Percentiles rank a stretch among this genome's conserved stretches.
Conservation (phyloP, 2,797 vertebrate species). For the Otus scops region DNA sequence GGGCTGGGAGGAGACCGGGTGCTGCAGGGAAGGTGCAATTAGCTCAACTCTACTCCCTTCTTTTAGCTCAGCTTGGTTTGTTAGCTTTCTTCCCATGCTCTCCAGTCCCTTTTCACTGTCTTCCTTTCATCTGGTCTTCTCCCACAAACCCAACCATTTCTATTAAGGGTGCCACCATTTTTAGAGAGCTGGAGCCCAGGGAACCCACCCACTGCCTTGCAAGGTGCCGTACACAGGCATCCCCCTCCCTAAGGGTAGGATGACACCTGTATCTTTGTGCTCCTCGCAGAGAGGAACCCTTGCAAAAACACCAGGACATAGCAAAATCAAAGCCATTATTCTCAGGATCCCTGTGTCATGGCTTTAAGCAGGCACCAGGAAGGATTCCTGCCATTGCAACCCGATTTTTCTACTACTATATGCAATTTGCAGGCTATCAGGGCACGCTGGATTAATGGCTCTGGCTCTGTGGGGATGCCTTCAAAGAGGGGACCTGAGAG, state of each 20-base stretch:
- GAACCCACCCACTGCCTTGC: background rate
- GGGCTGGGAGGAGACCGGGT: background rate
- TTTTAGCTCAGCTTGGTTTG: background rate
- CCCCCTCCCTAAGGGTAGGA: background rate
- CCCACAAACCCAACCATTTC: background rate
- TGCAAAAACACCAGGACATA: background rate
- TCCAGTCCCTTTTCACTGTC: background rate
- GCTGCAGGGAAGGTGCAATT: background rate
- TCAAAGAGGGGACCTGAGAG: background rate
- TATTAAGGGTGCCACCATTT: background rate
- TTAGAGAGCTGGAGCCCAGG: background rate
- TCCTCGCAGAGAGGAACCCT: background rate
- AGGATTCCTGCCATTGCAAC: background rate
- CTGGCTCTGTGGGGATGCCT: background rate
- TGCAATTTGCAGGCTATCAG: background rate
- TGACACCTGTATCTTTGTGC: background rate
- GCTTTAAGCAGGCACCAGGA: background rate
- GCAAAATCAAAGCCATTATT: background rate
- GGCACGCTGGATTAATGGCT: background rate
- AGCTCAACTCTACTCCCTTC: background rate
- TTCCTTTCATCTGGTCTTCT: background rate
- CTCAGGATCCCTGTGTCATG: background rate
- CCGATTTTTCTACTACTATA: accelerated
- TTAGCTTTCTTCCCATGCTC: background rate
- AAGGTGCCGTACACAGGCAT: background rate